Percentiles rank a stretch among this genome's conserved stretches.
Evolutionary conservation across 2,113 vertebrate genomes (phyloP).

Genomic region (Brachyhypopomus occidentalis): DNA sequence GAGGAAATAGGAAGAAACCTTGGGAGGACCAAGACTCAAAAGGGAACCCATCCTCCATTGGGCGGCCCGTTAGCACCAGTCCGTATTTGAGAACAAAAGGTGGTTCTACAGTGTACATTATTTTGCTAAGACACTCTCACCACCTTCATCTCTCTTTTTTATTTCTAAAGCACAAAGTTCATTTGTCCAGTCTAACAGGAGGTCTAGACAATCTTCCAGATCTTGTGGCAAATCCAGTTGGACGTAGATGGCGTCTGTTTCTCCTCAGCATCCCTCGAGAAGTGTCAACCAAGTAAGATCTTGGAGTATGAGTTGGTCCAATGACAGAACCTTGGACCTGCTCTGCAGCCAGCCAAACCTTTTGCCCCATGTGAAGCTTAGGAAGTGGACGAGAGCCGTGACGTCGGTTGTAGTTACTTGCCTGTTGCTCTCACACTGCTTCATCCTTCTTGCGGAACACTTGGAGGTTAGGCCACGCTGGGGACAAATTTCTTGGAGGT

Average conservation of each 20-base stretch:
- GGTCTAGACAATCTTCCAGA: neutral
- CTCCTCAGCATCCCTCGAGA: neutral
- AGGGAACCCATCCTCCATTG: too few species aligned
- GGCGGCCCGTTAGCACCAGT: too few species aligned
- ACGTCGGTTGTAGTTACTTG: neutral
- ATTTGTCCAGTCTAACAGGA: neutral
- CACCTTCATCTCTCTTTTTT: too few species aligned
- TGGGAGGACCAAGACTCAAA: too few species aligned
- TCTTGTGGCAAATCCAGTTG: neutral
- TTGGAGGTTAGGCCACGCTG: neutral
- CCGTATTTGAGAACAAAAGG: too few species aligned
- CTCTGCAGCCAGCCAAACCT: constrained; percentile 20
- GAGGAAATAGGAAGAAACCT: too few species aligned
- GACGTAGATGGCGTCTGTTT: neutral
- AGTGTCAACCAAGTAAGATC: neutral
- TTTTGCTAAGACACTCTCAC: too few species aligned
- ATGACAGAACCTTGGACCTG: neutral
- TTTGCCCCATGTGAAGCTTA: constrained; percentile 4
- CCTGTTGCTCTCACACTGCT: neutral
- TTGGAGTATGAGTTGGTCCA: neutral
- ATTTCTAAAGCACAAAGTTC: neutral
- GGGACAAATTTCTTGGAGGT: neutral
- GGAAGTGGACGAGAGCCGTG: neutral
- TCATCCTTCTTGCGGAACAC: neutral
- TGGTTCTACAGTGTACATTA: too few species aligned